Conservation (phyloP, 2,888 invertebrate species). For the Maniola hyperantus region DNA sequence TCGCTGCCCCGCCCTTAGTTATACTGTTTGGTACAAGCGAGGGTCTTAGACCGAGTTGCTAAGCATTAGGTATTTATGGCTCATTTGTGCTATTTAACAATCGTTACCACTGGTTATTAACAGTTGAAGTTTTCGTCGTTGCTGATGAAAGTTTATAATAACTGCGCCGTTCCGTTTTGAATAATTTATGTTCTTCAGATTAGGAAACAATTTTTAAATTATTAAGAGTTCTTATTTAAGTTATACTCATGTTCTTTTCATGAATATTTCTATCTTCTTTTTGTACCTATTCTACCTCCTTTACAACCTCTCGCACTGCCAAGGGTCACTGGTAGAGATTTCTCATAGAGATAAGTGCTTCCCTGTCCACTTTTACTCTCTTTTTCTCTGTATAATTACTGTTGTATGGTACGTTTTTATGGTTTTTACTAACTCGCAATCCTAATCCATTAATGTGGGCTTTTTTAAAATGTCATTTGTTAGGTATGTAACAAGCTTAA, state of each 20-base stretch:
- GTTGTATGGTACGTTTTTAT: no score
- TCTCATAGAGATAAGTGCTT: no score
- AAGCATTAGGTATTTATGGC: conserved; percentile 38
- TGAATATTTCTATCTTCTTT: no score
- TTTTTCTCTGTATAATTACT: no score
- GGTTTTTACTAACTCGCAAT: no score
- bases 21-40: conserved; percentile 36
- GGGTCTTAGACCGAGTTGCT: conserved; percentile 35
- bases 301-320: no score
- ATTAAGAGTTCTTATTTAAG: not conserved
- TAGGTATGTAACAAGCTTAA: no score
- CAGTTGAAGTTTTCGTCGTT: conserved; percentile 30
- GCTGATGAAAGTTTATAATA: conserved; percentile 33
- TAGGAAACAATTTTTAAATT: not conserved
- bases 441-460: no score
- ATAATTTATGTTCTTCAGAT: conserved; percentile 29
- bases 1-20: conserved; percentile 66
- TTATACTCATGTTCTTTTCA: not conserved
- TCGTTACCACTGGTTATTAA: conserved; percentile 31
- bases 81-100: conserved; percentile 31
- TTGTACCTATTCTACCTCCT: no score
- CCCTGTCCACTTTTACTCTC: no score
- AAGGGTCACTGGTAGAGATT: no score
- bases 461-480: no score
- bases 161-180: conserved; percentile 33